Evolutionary conservation across 2,113 vertebrate genomes (phyloP).

Genomic region (Gopherus evgoodei): DNA sequence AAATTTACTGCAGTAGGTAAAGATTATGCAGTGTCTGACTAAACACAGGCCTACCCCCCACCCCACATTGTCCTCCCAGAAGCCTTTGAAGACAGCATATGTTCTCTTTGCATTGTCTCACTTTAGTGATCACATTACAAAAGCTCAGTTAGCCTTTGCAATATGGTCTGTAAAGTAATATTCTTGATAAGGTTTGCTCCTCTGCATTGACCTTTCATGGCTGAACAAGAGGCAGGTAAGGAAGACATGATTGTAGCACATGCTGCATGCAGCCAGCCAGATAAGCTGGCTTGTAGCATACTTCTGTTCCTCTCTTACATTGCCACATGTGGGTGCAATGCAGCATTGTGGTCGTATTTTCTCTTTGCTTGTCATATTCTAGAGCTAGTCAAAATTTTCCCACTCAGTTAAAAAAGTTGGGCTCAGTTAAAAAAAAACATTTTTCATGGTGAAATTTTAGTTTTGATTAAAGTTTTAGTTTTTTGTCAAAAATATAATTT

Average conservation of each 20-base stretch:
- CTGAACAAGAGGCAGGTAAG: neutral
- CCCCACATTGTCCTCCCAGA: neutral
- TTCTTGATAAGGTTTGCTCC: neutral
- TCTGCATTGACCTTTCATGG: rapidly evolving
- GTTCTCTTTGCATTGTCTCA: neutral
- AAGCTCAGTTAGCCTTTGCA: neutral
- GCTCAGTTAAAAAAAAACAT: neutral
- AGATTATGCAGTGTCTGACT: rapidly evolving
- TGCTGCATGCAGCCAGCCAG: neutral
- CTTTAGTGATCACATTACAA: rapidly evolving
- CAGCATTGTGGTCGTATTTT: neutral
- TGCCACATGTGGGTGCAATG: rapidly evolving
- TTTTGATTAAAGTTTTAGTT: neutral
- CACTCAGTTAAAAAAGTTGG: neutral
- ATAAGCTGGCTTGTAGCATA: neutral
- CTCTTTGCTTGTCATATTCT: neutral
- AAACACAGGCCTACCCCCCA: rapidly evolving
- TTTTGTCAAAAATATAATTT: neutral
- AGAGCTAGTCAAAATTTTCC: neutral
- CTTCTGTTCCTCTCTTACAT: neutral
- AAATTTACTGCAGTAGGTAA: neutral
- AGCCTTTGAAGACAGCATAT: rapidly evolving
- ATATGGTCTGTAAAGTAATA: rapidly evolving
- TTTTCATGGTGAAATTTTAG: neutral
- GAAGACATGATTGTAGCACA: rapidly evolving